phyloP scores from a whole-genome alignment of 30 jellyfish, hydroid and myxozoan genomes.

The Aurelia aurita region DNA sequence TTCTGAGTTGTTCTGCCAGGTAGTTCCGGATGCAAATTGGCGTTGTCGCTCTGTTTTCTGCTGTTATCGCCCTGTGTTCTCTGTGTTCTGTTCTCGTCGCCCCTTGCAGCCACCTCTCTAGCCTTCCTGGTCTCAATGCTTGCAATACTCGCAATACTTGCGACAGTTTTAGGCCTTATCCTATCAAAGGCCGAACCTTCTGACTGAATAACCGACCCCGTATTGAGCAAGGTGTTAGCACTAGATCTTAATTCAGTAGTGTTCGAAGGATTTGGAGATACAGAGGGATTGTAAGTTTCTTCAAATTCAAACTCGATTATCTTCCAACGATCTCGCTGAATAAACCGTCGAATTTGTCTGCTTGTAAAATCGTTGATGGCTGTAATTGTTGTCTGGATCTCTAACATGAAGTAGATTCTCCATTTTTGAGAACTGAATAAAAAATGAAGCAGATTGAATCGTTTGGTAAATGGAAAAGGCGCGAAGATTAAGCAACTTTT shows the following conservation, averaged over 20 bases:
- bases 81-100: no score
- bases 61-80: no score
- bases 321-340: conserved; percentile 25
- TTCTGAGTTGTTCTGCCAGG: no score
- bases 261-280: neutral
- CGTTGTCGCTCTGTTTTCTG: no score
- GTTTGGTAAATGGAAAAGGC: no score
- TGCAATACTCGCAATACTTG: neutral
- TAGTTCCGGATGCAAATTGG: no score
- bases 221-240: conserved; percentile 6
- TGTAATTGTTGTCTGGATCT: conserved; percentile 32
- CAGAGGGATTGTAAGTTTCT: neutral
- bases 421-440: conserved; percentile 56
- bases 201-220: conserved; percentile 32
- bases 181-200: conserved; percentile 45
- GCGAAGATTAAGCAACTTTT: no score
- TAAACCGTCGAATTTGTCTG: conserved; percentile 24
- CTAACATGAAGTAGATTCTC: conserved; percentile 60
- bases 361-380: conserved; percentile 11
- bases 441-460: neutral
- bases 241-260: neutral
- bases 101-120: no score
- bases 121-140: neutral
- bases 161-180: conserved; percentile 2
- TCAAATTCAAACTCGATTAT: conserved; percentile 12